Conservation (phyloP, 2,888 invertebrate genomes). For the Agrochola litura region DNA sequence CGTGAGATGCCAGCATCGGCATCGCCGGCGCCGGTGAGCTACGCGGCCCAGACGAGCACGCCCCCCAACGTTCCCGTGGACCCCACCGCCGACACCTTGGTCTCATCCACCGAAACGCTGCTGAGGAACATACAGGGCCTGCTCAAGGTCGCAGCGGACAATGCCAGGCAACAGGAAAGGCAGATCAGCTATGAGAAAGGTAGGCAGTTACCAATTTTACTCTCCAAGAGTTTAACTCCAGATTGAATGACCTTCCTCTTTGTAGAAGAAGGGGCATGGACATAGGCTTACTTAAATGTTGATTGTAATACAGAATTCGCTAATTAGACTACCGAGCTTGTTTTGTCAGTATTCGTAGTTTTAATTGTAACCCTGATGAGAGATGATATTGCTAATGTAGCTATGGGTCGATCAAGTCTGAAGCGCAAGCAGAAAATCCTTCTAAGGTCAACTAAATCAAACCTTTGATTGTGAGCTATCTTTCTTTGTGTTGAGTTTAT, state of each 20-base stretch:
- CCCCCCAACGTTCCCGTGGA: constrained; percentile 86
- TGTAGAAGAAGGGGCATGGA: too few relatives aligned
- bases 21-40: constrained; percentile 94
- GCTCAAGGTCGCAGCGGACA: constrained; percentile 99
- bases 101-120: constrained; percentile 97
- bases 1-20: constrained; percentile 92
- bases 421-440: background rate
- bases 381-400: background rate
- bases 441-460: background rate
- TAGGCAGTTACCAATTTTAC: constrained; percentile 81
- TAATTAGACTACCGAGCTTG: background rate
- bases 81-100: constrained; percentile 89
- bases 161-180: constrained; percentile 98
- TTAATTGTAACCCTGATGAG: background rate
- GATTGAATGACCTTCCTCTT: background rate
- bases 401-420: background rate
- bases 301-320: too few relatives aligned
- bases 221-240: background rate
- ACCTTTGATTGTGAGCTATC: background rate
- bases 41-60: constrained; percentile 93
- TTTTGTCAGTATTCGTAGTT: background rate
- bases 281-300: background rate
- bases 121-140: constrained; percentile 98
- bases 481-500: background rate
- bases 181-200: constrained; percentile 99